Percentiles rank a stretch among this genome's conserved stretches.
phyloP scores from a whole-genome alignment of 1,140 invertebrate species.

The Drosophila kepulauana region DNA sequence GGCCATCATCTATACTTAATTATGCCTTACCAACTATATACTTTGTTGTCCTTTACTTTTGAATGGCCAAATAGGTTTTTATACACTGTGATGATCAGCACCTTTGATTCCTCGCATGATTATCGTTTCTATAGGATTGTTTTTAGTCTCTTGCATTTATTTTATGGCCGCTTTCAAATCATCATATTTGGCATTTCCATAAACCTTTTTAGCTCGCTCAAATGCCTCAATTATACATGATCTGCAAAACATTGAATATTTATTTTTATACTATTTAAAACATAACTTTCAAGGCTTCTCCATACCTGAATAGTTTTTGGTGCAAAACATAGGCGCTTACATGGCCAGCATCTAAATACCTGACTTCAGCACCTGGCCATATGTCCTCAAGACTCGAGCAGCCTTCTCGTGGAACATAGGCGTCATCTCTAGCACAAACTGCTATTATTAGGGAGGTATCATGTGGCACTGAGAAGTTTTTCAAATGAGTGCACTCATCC shows the following conservation, averaged over 20 bases:
- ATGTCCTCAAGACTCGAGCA: constrained; percentile 93
- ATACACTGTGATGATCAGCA: neutral
- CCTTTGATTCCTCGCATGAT: neutral
- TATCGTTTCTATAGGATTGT: constrained; percentile 11
- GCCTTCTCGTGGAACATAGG: constrained; percentile 95
- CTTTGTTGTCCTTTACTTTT: neutral
- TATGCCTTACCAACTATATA: constrained; percentile 9
- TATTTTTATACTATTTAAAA: neutral
- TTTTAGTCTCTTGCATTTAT: constrained; percentile 60
- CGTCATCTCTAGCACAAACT: constrained; percentile 95
- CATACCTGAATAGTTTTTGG: constrained; percentile 93
- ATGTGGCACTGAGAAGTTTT: constrained; percentile 94
- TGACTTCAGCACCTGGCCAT: constrained; percentile 96
- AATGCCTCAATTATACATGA: constrained; percentile 89
- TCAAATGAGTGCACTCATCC: constrained; percentile 99
- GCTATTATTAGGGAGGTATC: constrained; percentile 95
- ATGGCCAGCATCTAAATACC: constrained; percentile 95
- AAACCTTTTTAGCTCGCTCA: constrained; percentile 87
- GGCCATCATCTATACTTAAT: constrained; percentile 2
- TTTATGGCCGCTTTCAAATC: constrained; percentile 58
- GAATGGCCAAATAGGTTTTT: neutral
- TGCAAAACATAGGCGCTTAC: constrained; percentile 95
- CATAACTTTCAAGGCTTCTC: neutral
- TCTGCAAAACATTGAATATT: constrained; percentile 81
- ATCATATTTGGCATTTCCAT: constrained; percentile 48